phyloP scores from a whole-genome alignment of 2,113 vertebrate genomes.

The Meriones unguiculatus region DNA sequence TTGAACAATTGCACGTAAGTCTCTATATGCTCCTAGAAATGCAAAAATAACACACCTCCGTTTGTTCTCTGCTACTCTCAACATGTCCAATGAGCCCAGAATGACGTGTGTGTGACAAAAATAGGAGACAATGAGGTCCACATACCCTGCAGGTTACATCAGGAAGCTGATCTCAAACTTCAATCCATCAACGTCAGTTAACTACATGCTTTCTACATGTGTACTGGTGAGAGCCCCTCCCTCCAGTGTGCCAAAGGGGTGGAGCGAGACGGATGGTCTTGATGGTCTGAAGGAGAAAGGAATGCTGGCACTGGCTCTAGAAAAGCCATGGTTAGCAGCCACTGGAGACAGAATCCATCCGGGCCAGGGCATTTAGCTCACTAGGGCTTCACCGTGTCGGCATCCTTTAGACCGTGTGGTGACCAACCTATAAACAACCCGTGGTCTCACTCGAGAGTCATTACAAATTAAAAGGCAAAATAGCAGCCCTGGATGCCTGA shows the following conservation, averaged over 20 bases:
- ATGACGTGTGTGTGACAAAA: neutral
- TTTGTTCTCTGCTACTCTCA: neutral
- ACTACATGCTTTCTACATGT: neutral
- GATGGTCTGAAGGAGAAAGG: neutral
- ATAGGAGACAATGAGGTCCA: neutral
- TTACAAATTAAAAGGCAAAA: too few relatives aligned
- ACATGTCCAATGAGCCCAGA: neutral
- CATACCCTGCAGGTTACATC: neutral
- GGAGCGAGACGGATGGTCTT: neutral
- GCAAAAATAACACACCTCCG: neutral
- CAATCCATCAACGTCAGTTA: neutral
- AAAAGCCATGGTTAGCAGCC: neutral
- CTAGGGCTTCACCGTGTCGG: neutral
- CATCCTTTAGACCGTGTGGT: neutral
- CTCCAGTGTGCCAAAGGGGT: neutral
- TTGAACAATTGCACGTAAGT: neutral
- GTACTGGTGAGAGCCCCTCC: neutral
- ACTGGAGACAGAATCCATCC: neutral
- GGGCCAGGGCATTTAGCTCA: neutral
- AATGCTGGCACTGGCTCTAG: neutral
- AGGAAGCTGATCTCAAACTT: neutral
- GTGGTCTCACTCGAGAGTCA: neutral
- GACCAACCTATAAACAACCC: neutral
- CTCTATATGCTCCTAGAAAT: constrained; percentile 11
- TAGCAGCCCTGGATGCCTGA: neutral